These are phyloP conservation scores for Trisateles emortualis DNA, from an alignment of 2,888 invertebrate genomes.

Conservation along the genomic window DNA sequence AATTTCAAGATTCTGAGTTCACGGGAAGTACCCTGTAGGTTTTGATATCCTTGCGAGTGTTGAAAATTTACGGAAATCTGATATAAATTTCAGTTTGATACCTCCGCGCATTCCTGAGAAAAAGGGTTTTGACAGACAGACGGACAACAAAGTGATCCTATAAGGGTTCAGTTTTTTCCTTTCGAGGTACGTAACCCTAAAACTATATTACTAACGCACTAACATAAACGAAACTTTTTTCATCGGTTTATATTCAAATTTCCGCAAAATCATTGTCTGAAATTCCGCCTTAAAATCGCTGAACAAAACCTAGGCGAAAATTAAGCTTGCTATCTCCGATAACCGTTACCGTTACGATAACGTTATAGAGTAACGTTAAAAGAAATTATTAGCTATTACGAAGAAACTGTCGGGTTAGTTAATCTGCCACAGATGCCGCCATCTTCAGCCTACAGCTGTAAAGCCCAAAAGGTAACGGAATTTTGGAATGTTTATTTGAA, in stretches of 20 bases:
- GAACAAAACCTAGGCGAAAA: constrained; percentile 18
- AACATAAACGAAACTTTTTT: not conserved
- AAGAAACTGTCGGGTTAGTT: constrained; percentile 37
- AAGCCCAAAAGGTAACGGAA: not conserved
- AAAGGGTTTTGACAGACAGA: too few species aligned
- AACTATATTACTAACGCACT: too few species aligned
- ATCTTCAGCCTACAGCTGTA: not conserved
- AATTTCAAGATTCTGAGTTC: too few species aligned
- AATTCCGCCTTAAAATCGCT: constrained; percentile 6
- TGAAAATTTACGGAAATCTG: too few species aligned
- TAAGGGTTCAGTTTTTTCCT: too few species aligned
- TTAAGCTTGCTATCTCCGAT: constrained; percentile 23
- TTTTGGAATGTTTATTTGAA: not conserved
- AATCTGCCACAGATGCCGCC: constrained; percentile 25
- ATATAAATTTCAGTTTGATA: too few species aligned
- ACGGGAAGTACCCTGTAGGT: too few species aligned
- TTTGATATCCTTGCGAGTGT: too few species aligned
- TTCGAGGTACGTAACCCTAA: too few species aligned
- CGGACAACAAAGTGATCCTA: too few species aligned
- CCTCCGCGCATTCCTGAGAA: too few species aligned
- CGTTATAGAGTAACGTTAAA: constrained; percentile 31
- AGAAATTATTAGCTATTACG: constrained; percentile 41
- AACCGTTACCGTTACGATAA: constrained; percentile 38
- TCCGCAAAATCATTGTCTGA: not conserved
- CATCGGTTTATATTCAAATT: not conserved